Percentiles rank a stretch among this genome's conserved stretches.
Conservation (phyloP, 2,888 invertebrate species). For the Phalera bucephala region DNA sequence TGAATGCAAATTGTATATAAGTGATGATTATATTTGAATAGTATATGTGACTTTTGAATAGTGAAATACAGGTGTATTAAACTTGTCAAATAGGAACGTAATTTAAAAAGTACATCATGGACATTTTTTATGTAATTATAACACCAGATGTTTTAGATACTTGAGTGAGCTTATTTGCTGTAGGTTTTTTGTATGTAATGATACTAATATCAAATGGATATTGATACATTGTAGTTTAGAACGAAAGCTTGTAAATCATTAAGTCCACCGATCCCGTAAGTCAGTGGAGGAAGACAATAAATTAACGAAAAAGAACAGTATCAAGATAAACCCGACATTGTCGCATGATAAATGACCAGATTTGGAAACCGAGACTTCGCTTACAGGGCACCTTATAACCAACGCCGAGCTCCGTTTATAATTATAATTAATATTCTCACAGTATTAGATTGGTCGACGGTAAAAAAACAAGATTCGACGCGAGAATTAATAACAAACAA, state of each 20-base stretch:
- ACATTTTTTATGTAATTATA: too few species aligned
- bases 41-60: too few species aligned
- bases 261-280: slow-evolving; percentile 34
- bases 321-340: slow-evolving; percentile 76
- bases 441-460: slow-evolving; percentile 77
- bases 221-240: slow-evolving; percentile 14
- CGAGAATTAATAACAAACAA: slow-evolving; percentile 84
- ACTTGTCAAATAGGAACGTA: too few species aligned
- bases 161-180: too few species aligned
- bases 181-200: too few species aligned
- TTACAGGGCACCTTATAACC: slow-evolving; percentile 64
- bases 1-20: too few species aligned
- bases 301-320: slow-evolving; percentile 51
- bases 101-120: too few species aligned
- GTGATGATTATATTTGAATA: too few species aligned
- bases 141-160: too few species aligned
- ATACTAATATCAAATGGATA: too few species aligned
- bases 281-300: slow-evolving; percentile 46
- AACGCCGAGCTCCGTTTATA: slow-evolving; percentile 78
- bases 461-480: slow-evolving; percentile 75
- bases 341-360: slow-evolving; percentile 81
- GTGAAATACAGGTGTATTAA: too few species aligned
- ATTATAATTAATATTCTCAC: slow-evolving; percentile 83
- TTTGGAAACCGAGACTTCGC: slow-evolving; percentile 72
- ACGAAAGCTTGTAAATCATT: slow-evolving; percentile 39